These are phyloP conservation scores for Drosophila rellima DNA, from an alignment of 2,888 invertebrate genomes.

Conservation along the genomic window DNA sequence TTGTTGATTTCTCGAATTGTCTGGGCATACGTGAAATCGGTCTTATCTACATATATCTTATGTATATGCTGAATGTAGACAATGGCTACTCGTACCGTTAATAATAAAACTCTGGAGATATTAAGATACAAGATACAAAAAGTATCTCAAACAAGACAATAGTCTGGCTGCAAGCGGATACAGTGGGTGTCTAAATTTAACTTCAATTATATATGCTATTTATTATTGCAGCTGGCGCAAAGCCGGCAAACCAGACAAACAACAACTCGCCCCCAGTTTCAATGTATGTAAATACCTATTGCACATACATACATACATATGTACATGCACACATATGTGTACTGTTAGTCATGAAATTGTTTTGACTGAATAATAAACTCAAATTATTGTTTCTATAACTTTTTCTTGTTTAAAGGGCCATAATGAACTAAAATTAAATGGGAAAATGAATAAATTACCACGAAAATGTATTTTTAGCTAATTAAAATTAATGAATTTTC, in stretches of 20 bases:
- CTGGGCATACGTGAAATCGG: constrained; percentile 10
- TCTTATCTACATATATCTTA: not conserved
- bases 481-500: too few species aligned
- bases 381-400: too few species aligned
- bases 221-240: constrained; percentile 71
- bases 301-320: constrained; percentile 8
- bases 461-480: too few species aligned
- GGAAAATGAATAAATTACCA: too few species aligned
- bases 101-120: constrained; percentile 13
- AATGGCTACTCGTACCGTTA: constrained; percentile 2
- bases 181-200: constrained; percentile 74
- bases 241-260: constrained; percentile 75
- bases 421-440: too few species aligned
- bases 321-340: not conserved
- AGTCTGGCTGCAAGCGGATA: constrained; percentile 52
- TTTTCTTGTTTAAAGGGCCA: too few species aligned
- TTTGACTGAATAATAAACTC: too few species aligned
- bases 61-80: not conserved
- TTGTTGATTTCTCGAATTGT: constrained; percentile 50
- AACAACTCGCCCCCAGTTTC: constrained; percentile 45
- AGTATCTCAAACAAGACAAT: constrained; percentile 11
- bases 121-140: not conserved
- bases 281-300: constrained; percentile 1
- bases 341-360: too few species aligned
- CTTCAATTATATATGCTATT: constrained; percentile 66